phyloP scores from a whole-genome alignment of 2,797 vertebrate species.

The Petrocephalus schoutedeni region DNA sequence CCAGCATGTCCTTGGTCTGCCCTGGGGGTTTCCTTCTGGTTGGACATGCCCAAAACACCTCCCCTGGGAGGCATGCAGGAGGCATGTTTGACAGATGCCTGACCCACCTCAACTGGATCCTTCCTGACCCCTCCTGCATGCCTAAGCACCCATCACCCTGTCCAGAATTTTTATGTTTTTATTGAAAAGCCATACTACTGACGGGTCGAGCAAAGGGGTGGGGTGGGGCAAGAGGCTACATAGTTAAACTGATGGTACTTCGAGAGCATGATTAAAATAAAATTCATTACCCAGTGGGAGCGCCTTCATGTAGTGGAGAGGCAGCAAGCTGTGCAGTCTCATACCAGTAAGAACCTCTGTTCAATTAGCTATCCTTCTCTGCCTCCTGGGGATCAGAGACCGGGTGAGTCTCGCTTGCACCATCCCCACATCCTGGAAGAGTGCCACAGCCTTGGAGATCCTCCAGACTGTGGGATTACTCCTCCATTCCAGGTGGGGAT shows the following conservation, averaged over 20 bases:
- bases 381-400: too few species aligned
- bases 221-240: neutral
- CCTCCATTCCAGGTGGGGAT: too few species aligned
- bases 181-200: neutral
- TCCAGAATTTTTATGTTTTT: neutral
- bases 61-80: neutral
- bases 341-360: too few species aligned
- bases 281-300: neutral
- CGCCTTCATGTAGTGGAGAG: neutral
- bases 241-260: neutral
- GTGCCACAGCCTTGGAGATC: too few species aligned
- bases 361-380: too few species aligned
- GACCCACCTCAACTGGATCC: neutral
- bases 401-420: too few species aligned
- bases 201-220: neutral
- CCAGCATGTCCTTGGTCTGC: neutral
- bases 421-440: too few species aligned
- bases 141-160: neutral
- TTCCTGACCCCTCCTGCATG: neutral
- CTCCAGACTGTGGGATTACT: too few species aligned
- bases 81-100: neutral
- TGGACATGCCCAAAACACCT: neutral
- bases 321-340: too few species aligned
- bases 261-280: neutral
- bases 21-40: neutral